Evolutionary conservation across 2,888 invertebrate species (phyloP).

Genomic region (Heterodera filipjevi): DNA sequence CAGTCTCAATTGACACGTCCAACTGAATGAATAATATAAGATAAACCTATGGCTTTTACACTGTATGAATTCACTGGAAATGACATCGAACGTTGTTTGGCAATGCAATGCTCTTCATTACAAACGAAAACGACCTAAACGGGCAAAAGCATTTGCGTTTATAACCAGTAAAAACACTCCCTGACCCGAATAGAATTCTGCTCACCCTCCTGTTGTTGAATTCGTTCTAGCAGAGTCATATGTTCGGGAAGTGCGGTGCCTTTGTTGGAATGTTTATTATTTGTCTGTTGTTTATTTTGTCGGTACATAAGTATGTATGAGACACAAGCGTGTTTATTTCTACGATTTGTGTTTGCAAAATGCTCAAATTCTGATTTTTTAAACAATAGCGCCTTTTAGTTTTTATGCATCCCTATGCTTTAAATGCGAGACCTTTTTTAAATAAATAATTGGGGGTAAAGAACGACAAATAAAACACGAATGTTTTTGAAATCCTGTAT

Average conservation of each 20-base stretch:
- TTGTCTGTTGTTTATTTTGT: conserved; percentile 68
- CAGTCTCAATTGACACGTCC: neutral
- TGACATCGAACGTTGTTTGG: neutral
- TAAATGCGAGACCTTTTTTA: no score
- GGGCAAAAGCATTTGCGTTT: neutral
- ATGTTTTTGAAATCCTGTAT: no score
- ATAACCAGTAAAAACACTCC: neutral
- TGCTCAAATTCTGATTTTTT: no score
- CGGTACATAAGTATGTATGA: conserved; percentile 85
- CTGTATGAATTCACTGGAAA: neutral
- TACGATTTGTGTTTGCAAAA: neutral
- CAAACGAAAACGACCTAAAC: neutral
- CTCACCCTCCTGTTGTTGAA: neutral
- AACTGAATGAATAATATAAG: neutral
- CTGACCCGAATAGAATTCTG: neutral
- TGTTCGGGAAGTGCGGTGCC: conserved; percentile 78
- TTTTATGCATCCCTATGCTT: no score
- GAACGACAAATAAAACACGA: no score
- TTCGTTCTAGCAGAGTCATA: conserved; percentile 71
- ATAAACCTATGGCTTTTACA: neutral
- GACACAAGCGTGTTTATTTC: neutral
- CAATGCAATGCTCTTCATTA: neutral
- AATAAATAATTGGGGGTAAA: no score
- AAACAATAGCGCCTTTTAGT: no score
- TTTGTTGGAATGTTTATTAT: conserved; percentile 71